Percentiles rank a stretch among this genome's conserved stretches.
phyloP scores from a whole-genome alignment of 2,888 invertebrate genomes.

The Lymantria monacha region DNA sequence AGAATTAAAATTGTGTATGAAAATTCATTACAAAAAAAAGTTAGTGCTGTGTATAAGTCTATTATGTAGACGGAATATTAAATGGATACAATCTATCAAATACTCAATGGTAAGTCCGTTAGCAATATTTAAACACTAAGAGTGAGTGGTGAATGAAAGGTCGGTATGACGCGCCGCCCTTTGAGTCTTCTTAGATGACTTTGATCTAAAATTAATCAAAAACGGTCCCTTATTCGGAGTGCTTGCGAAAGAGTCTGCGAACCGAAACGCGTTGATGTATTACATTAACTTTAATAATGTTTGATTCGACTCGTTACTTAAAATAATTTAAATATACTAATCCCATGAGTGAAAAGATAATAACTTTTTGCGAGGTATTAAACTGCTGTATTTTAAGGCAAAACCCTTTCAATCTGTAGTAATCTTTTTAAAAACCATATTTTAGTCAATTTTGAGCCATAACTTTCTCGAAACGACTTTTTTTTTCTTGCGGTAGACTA shows the following conservation, averaged over 20 bases:
- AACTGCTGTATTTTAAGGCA: no score
- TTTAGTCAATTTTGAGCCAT: no score
- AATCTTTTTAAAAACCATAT: no score
- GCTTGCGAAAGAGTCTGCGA: conserved; percentile 13
- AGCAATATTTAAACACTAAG: conserved; percentile 5
- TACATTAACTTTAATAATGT: conserved; percentile 2
- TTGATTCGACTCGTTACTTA: not conserved
- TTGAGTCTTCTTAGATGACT: conserved; percentile 15
- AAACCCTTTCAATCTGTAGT: no score
- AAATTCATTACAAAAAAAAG: no score
- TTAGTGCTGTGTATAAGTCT: no score
- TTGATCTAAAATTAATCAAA: conserved; percentile 26
- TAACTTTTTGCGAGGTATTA: no score
- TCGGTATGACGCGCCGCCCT: conserved; percentile 15
- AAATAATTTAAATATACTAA: not conserved
- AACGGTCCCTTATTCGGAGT: conserved; percentile 19
- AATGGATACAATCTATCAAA: conserved; percentile 7
- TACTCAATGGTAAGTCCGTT: conserved; percentile 1
- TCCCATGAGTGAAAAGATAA: no score
- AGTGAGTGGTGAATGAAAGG: conserved; percentile 16
- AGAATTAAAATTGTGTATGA: no score
- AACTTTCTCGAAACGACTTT: no score
- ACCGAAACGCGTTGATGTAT: not conserved
- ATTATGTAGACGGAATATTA: not conserved
- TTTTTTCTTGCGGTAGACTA: no score